Base-by-base conservation (phyloP, 2,888 invertebrate species). In the Cryptus viduatorius region DNA sequence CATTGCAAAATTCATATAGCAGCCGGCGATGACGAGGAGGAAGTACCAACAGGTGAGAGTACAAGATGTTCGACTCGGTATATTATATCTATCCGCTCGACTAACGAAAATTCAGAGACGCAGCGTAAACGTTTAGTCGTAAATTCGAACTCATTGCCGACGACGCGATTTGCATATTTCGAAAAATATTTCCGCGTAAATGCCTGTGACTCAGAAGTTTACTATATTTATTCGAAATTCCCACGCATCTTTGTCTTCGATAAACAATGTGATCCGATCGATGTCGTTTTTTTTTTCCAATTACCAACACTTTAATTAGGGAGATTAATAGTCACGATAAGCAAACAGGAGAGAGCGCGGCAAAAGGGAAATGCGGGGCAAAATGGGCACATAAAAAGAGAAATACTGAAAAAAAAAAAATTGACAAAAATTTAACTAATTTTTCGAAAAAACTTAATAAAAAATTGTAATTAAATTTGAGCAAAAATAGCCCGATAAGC, bases 241-340 rank as follows among this genome's bases (percentile, higher is more conserved):
- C 8, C 5, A 16, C 19, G 7, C 42, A 0, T 44, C 44, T 37
- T 37, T 44, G 16, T 44, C 31, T 16, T 44, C 42, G 16, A 12
- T 42, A 10, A 16, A 3, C 3, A 65, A 65, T 44, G 7, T 68
- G 16, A 78, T 68, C 24, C 46, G 31, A 59, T 61, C 37, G 31
- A 16, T 31, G 19, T 48, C 24, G 24, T 4, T 37, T 10, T 3
- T 29, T 29, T 59, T 12, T 42, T 37, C 16, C 14, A 59, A 46
- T 59, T 46, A 19, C 44, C 56, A 46, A 59, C 31, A 29, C 19
- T 7, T 37, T 78, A 78, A 78, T 68, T 68, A 46, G 24, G 29
- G 1, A 48, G 59, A 59, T 78, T 68, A 61, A 68, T 61, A 78
- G 53, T n/a, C n/a, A 7, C 37, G 53, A 65, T 76, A 42, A 8